Conservation (phyloP, 2,888 invertebrate species). For the Copidosoma aretas region DNA sequence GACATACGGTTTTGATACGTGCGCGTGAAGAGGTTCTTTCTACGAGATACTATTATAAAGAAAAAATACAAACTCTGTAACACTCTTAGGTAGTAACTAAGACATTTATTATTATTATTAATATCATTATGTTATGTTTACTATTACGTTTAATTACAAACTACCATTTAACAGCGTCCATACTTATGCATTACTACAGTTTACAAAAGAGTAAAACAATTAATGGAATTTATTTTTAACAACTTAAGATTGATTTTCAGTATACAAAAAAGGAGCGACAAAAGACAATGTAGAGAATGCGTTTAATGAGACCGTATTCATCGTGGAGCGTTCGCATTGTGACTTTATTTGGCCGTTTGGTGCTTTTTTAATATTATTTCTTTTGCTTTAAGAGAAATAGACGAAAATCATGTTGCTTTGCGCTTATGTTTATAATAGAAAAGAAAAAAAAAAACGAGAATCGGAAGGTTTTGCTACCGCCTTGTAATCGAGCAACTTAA, state of each 20-base stretch:
- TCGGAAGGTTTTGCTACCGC: slow-evolving; percentile 32
- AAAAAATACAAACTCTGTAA: slow-evolving; percentile 48
- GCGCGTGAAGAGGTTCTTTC: slow-evolving; percentile 39
- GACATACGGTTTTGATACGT: slow-evolving; percentile 31
- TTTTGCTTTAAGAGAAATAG: slow-evolving; percentile 19
- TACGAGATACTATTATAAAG: slow-evolving; percentile 26
- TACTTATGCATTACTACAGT: slow-evolving; percentile 39
- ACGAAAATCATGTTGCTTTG: slow-evolving; percentile 28
- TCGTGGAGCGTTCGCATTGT: slow-evolving; percentile 50
- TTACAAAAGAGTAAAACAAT: neutral
- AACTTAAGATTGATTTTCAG: slow-evolving; percentile 42
- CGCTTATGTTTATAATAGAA: slow-evolving; percentile 10
- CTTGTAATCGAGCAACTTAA: slow-evolving; percentile 41
- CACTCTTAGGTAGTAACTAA: slow-evolving; percentile 55
- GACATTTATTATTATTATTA: slow-evolving; percentile 55
- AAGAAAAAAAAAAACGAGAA: no score
- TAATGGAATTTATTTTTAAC: slow-evolving; percentile 47
- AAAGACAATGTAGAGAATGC: slow-evolving; percentile 45
- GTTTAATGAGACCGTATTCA: slow-evolving; percentile 47
- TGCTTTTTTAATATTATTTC: slow-evolving; percentile 23
- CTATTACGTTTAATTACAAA: slow-evolving; percentile 46
- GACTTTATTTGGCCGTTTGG: slow-evolving; percentile 32
- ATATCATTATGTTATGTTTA: slow-evolving; percentile 44
- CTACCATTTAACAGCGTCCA: slow-evolving; percentile 39
- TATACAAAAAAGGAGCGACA: slow-evolving; percentile 11